phyloP scores from a whole-genome alignment of 2,797 vertebrate species.

The Limosa lapponica region DNA sequence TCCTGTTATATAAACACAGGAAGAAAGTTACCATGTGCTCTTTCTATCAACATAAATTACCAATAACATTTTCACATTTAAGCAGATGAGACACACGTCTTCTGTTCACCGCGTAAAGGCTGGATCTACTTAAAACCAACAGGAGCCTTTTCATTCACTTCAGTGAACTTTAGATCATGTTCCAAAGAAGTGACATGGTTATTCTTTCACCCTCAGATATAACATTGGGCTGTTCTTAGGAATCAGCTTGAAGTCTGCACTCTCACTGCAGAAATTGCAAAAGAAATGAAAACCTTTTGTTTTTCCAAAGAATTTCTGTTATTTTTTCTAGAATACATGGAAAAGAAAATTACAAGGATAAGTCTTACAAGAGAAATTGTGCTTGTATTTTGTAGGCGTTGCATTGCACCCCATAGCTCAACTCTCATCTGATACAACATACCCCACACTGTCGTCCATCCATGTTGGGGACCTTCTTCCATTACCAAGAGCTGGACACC shows the following conservation, averaged over 20 bases:
- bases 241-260: not conserved
- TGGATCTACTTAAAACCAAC: constrained; percentile 44
- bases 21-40: constrained; percentile 77
- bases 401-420: not conserved
- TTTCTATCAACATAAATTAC: constrained; percentile 78
- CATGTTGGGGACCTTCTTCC: constrained; percentile 71
- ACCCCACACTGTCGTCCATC: constrained; percentile 74
- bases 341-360: not conserved
- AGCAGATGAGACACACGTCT: constrained; percentile 69
- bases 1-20: constrained; percentile 74
- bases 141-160: constrained; percentile 60
- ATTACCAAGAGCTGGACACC: constrained; percentile 75
- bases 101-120: constrained; percentile 70
- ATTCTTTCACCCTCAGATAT: constrained; percentile 64
- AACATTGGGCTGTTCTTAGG: constrained; percentile 24
- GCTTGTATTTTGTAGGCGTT: not conserved
- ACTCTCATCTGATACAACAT: not conserved
- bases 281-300: not conserved
- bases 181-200: constrained; percentile 71
- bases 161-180: constrained; percentile 31
- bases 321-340: not conserved
- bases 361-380: not conserved
- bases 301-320: not conserved
- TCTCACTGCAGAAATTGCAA: not conserved
- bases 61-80: constrained; percentile 77